These are phyloP conservation scores for Trichogramma evanescens DNA, from an alignment of 2,888 invertebrate genomes.

Conservation along the genomic window DNA sequence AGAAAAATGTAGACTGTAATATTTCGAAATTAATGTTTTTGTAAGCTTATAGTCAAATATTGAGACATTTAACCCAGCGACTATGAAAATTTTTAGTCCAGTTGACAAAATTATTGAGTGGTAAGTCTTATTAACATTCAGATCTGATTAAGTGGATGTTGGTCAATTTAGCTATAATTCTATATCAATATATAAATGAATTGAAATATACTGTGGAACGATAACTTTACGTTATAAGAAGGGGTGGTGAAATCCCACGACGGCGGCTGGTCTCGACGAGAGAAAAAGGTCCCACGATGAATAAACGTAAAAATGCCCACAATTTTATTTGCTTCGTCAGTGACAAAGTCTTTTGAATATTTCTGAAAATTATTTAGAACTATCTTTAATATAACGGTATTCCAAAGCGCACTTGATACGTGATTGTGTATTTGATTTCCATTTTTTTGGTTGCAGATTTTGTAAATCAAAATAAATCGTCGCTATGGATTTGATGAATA, in stretches of 20 bases:
- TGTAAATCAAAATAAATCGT: constrained; percentile 12
- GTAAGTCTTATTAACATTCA: not conserved
- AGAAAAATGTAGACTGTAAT: constrained; percentile 6
- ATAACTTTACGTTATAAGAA: constrained; percentile 23
- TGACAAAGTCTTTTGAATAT: constrained; percentile 6
- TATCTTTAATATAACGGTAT: not conserved
- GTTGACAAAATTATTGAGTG: not conserved
- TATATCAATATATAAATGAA: not conserved
- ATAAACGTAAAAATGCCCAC: constrained; percentile 30
- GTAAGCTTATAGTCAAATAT: constrained; percentile 1
- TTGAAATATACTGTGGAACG: constrained; percentile 15
- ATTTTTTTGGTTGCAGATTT: not conserved
- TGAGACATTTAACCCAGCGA: not conserved
- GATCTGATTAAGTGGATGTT: not conserved
- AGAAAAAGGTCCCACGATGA: constrained; percentile 27
- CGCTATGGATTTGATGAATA: constrained; percentile 12
- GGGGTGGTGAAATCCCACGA: constrained; percentile 29
- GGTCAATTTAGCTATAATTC: not conserved
- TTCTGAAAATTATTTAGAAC: not conserved
- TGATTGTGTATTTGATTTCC: constrained; percentile 2
- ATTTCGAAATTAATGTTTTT: constrained; percentile 7
- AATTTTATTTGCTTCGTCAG: constrained; percentile 21
- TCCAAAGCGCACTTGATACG: not conserved
- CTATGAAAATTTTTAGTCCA: constrained; percentile 4
- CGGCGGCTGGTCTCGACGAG: constrained; percentile 27